A percentile compares a stretch with the other conserved stretches of the same genome.
Conservation (phyloP, 2,113 vertebrate species). For the Festucalex cinctus region DNA sequence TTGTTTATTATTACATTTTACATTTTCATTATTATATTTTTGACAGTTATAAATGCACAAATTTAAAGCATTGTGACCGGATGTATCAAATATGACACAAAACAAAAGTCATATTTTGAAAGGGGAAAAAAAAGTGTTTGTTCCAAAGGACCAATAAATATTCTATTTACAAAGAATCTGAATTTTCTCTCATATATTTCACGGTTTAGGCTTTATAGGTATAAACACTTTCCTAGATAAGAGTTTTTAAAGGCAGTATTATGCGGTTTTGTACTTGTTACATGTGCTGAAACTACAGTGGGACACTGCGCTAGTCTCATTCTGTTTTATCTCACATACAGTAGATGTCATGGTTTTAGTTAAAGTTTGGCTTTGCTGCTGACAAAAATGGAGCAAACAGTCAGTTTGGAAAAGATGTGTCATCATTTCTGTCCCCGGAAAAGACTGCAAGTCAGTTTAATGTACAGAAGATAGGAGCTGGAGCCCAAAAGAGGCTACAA, state of each 20-base stretch:
- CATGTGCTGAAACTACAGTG: not conserved
- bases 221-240: not conserved
- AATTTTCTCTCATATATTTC: no score
- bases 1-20: no score
- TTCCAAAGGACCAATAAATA: no score
- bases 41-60: no score
- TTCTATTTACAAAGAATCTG: no score
- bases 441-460: not conserved
- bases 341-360: constrained; percentile 6
- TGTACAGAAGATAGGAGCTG: constrained; percentile 1
- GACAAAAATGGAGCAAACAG: constrained; percentile 21
- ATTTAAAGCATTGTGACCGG: no score
- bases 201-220: no score
- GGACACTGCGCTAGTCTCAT: not conserved
- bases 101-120: no score
- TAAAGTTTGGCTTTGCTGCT: constrained; percentile 2
- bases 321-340: not conserved
- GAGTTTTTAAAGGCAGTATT: not conserved
- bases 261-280: not conserved
- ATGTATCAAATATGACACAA: no score
- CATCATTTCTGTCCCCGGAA: not conserved
- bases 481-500: not conserved
- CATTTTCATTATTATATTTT: no score
- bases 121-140: no score
- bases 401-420: not conserved